Evolutionary conservation across 1,140 invertebrate species (phyloP).

Genomic region (Notospermus geniculatus): DNA sequence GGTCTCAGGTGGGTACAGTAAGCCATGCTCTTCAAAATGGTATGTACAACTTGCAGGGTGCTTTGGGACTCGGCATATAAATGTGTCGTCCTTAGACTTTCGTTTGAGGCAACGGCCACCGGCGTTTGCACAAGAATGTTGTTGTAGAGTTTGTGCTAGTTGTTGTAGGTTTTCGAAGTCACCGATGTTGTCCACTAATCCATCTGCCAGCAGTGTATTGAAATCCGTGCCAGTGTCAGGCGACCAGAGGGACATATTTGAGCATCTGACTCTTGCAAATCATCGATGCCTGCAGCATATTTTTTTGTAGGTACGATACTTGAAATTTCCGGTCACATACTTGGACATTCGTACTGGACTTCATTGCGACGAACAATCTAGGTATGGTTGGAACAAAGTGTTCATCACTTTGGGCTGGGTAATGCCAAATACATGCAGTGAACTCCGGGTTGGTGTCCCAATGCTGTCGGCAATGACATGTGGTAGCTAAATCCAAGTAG

Average conservation of each 20-base stretch:
- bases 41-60: not conserved
- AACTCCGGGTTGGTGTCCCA: not conserved
- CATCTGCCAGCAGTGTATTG: too few relatives aligned
- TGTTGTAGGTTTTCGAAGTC: not conserved
- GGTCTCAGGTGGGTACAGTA: not conserved
- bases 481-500: not conserved
- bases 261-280: too few relatives aligned
- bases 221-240: too few relatives aligned
- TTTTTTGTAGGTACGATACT: not conserved
- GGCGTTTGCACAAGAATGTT: not conserved
- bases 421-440: not conserved
- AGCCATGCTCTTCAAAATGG: not conserved
- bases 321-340: slow-evolving; percentile 7
- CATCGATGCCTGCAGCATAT: slow-evolving; percentile 1
- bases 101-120: not conserved
- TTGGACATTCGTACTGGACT: not conserved
- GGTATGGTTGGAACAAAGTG: slow-evolving; percentile 5
- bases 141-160: not conserved
- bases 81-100: not conserved
- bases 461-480: not conserved
- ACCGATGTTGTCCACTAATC: too few relatives aligned
- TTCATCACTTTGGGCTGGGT: not conserved
- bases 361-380: not conserved
- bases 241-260: too few relatives aligned
- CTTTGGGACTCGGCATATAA: not conserved